Percentiles rank a stretch among this genome's conserved stretches.
Conservation (phyloP, 2,888 invertebrate species). For the Patella ulyssiponensis region DNA sequence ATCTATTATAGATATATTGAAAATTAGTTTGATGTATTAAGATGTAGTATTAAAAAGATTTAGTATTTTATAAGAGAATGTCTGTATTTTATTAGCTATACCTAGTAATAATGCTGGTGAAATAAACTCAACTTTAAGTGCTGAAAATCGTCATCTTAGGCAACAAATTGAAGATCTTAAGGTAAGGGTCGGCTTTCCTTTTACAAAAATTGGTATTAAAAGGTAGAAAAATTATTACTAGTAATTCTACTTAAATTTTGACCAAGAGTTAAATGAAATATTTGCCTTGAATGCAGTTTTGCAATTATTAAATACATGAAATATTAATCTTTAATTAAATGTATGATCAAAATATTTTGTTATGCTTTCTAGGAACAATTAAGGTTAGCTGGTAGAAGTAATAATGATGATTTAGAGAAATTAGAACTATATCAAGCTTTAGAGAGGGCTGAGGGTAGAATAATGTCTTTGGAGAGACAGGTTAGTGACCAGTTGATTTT, state of each 20-base stretch:
- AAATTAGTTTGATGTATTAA: too few species aligned
- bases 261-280: too few species aligned
- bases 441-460: constrained; percentile 66
- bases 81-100: constrained; percentile 12
- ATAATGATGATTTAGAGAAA: constrained; percentile 59
- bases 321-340: background rate
- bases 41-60: too few species aligned
- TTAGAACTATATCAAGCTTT: constrained; percentile 67
- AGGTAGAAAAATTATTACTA: too few species aligned
- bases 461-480: constrained; percentile 69
- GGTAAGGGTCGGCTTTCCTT: constrained; percentile 36
- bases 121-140: constrained; percentile 58
- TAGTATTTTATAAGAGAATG: too few species aligned
- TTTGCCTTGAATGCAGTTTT: background rate
- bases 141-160: constrained; percentile 65
- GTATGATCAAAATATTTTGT: constrained; percentile 11
- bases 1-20: too few species aligned
- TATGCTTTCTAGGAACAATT: constrained; percentile 49
- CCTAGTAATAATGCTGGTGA: constrained; percentile 50
- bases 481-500: constrained; percentile 38
- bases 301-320: background rate
- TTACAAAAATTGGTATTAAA: too few species aligned
- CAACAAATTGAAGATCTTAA: constrained; percentile 58
- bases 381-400: constrained; percentile 37
- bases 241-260: too few species aligned